phyloP scores from a whole-genome alignment of 2,113 vertebrate genomes.

The Meriones unguiculatus region DNA sequence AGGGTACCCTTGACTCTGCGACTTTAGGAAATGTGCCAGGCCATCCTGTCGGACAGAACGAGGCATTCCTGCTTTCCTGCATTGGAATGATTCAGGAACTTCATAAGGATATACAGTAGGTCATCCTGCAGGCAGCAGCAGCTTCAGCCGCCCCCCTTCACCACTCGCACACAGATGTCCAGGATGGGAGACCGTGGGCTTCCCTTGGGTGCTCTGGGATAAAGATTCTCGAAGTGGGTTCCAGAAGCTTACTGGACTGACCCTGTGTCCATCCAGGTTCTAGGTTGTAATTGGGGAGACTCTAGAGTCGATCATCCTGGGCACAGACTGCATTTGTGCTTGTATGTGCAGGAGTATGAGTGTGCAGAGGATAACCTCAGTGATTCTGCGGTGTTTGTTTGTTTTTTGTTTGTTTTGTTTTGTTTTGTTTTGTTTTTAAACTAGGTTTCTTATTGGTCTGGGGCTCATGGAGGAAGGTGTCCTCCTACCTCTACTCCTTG shows the following conservation, averaged over 20 bases:
- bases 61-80: neutral
- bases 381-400: neutral
- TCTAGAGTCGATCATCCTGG: neutral
- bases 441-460: neutral
- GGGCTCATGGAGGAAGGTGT: neutral
- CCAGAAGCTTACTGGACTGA: neutral
- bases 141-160: neutral
- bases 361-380: neutral
- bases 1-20: neutral
- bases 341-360: neutral
- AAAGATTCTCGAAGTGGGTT: neutral
- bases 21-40: neutral
- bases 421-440: neutral
- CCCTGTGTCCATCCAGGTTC: accelerated
- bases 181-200: neutral
- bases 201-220: neutral
- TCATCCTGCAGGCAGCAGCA: accelerated
- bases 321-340: neutral
- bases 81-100: neutral
- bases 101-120: neutral
- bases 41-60: no score
- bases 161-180: accelerated
- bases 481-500: neutral
- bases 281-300: no score
- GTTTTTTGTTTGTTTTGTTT: neutral